A percentile compares a stretch with the other conserved stretches of the same genome.
Conservation (phyloP, 2,797 vertebrate genomes). For the Hippopotamyrus pictus region DNA sequence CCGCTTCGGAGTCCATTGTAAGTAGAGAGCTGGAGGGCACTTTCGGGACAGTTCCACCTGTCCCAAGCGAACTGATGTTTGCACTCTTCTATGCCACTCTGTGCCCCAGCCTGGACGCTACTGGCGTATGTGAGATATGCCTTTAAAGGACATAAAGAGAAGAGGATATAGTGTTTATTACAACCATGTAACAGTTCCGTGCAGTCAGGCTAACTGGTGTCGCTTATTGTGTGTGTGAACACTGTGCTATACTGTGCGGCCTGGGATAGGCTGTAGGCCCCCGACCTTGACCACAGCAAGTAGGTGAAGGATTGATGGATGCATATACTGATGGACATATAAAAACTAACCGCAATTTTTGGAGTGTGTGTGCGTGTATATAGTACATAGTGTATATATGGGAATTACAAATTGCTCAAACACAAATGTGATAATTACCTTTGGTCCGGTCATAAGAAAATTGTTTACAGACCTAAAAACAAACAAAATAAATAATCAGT, state of each 20-base stretch:
- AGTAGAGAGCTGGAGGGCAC: slow-evolving; percentile 74
- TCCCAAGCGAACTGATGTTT: slow-evolving; percentile 90
- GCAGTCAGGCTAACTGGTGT: neutral
- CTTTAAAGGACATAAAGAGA: slow-evolving; percentile 46
- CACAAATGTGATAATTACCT: slow-evolving; percentile 64
- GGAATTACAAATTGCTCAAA: neutral
- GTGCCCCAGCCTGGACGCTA: slow-evolving; percentile 80
- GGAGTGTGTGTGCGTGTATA: neutral
- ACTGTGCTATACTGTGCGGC: neutral
- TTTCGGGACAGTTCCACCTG: slow-evolving; percentile 88
- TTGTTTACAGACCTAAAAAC: slow-evolving; percentile 82
- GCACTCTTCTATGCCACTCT: slow-evolving; percentile 80
- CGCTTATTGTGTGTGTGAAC: neutral
- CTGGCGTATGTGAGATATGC: slow-evolving; percentile 77
- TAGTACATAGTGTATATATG: neutral
- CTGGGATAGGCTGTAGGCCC: neutral
- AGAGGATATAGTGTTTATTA: neutral
- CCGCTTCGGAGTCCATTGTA: slow-evolving; percentile 77
- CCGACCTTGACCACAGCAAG: neutral
- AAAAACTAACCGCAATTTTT: neutral
- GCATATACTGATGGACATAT: neutral
- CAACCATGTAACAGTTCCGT: neutral
- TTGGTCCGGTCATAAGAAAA: slow-evolving; percentile 89
- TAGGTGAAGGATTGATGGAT: neutral
- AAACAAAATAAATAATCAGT: slow-evolving; percentile 32